phyloP scores from a whole-genome alignment of 2,113 vertebrate species.

The Zonotrichia leucophrys region DNA sequence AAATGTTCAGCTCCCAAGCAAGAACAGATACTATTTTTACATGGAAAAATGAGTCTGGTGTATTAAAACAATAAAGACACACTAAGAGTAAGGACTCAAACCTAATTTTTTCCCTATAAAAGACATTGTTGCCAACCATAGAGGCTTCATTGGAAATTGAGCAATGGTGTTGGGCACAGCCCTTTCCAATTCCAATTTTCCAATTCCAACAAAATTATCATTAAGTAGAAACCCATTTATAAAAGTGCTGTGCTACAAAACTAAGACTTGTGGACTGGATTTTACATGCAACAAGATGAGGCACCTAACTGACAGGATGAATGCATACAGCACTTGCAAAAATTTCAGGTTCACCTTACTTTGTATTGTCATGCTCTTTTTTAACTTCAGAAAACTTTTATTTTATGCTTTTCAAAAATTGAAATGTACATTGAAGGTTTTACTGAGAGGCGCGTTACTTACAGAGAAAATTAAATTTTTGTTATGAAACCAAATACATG shows the following conservation, averaged over 20 bases:
- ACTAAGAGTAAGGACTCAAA: background rate
- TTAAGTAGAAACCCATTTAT: background rate
- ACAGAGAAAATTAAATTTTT: background rate
- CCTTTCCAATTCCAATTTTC: background rate
- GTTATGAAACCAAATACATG: background rate
- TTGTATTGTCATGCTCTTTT: background rate
- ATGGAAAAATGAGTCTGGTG: background rate
- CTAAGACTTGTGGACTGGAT: background rate
- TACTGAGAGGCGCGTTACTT: background rate
- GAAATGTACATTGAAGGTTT: background rate
- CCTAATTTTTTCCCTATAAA: background rate
- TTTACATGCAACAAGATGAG: background rate
- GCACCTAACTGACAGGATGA: background rate
- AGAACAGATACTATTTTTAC: background rate
- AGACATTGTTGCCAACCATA: background rate
- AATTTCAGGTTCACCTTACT: background rate
- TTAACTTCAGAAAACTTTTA: background rate
- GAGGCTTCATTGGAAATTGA: background rate
- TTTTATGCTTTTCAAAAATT: background rate
- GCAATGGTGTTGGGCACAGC: background rate
- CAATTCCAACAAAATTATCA: background rate
- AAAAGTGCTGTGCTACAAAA: background rate
- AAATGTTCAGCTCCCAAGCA: background rate
- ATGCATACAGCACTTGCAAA: background rate
- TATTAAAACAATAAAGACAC: background rate